Percentiles rank a stretch among this genome's conserved stretches.
These are phyloP conservation scores for Distichodus sexfasciatus DNA, from an alignment of 2,797 vertebrate species.

Conservation along the genomic window DNA sequence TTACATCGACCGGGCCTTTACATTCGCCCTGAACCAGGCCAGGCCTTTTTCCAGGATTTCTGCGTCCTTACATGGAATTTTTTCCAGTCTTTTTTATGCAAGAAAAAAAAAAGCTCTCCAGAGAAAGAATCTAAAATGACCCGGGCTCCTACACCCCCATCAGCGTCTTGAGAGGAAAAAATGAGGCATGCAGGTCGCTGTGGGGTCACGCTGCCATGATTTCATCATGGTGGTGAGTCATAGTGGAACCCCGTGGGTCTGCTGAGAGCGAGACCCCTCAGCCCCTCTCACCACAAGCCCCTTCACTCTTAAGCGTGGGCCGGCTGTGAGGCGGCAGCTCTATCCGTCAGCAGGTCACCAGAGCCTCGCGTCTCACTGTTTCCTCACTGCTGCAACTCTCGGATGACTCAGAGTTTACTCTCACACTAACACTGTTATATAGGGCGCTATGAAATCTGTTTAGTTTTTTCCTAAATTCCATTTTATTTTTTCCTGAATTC, in stretches of 20 bases:
- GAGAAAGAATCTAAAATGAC: conserved; percentile 7
- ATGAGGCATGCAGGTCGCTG: conserved; percentile 27
- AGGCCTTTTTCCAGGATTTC: too few relatives aligned
- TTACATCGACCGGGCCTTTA: neutral
- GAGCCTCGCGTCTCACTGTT: conserved; percentile 14
- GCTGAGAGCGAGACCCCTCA: conserved; percentile 7
- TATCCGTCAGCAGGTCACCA: conserved; percentile 30
- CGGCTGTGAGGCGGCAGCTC: neutral
- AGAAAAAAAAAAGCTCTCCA: neutral
- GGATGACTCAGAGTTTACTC: neutral
- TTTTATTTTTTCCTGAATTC: too few relatives aligned
- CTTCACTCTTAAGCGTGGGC: neutral
- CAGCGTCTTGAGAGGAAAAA: conserved; percentile 9
- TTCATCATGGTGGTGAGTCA: conserved; percentile 46
- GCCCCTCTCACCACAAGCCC: neutral
- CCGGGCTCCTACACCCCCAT: neutral
- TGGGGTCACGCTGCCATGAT: conserved; percentile 40
- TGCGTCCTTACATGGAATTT: neutral
- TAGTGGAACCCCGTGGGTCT: conserved; percentile 15
- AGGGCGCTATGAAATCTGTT: too few relatives aligned
- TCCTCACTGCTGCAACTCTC: neutral
- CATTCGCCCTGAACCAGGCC: neutral
- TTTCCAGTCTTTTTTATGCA: neutral
- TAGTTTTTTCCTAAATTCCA: too few relatives aligned
- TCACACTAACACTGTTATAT: too few relatives aligned